Percentiles rank a stretch among this genome's conserved stretches.
These are phyloP conservation scores for Nannoperca australis DNA, from an alignment of 2,797 vertebrate genomes.

Conservation along the genomic window DNA sequence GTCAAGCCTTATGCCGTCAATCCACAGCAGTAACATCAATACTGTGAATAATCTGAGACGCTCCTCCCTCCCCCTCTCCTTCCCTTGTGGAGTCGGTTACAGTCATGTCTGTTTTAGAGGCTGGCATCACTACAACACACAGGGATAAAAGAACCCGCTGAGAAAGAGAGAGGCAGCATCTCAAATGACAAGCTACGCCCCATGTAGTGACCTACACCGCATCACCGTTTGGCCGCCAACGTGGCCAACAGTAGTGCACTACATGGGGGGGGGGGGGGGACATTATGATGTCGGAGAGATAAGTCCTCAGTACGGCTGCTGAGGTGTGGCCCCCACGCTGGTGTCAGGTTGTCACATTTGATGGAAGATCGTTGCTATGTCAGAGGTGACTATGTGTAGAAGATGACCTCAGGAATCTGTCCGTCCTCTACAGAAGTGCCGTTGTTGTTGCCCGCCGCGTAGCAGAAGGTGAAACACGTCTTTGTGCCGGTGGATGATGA, in stretches of 20 bases:
- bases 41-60: slow-evolving; percentile 65
- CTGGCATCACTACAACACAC: slow-evolving; percentile 64
- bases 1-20: slow-evolving; percentile 62
- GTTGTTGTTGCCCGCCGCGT: slow-evolving; percentile 97
- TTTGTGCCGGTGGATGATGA: slow-evolving; percentile 94
- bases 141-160: slow-evolving; percentile 59
- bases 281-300: slow-evolving; percentile 68
- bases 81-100: slow-evolving; percentile 50
- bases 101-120: slow-evolving; percentile 63
- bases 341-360: slow-evolving; percentile 75
- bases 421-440: slow-evolving; percentile 98
- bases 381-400: slow-evolving; percentile 91
- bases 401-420: slow-evolving; percentile 99
- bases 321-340: slow-evolving; percentile 62
- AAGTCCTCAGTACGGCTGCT: slow-evolving; percentile 70
- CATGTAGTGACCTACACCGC: slow-evolving; percentile 63
- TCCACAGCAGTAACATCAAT: slow-evolving; percentile 65
- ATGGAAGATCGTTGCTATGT: slow-evolving; percentile 63
- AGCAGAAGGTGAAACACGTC: slow-evolving; percentile 97
- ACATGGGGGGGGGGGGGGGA: slow-evolving; percentile 57
- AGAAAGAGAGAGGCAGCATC: slow-evolving; percentile 61
- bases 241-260: slow-evolving; percentile 62
- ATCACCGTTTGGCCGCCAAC: slow-evolving; percentile 48
- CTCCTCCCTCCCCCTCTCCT: slow-evolving; percentile 49
- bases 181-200: slow-evolving; percentile 64